phyloP scores from a whole-genome alignment of 2,888 invertebrate genomes.

The Pogonocherus hispidulus region DNA sequence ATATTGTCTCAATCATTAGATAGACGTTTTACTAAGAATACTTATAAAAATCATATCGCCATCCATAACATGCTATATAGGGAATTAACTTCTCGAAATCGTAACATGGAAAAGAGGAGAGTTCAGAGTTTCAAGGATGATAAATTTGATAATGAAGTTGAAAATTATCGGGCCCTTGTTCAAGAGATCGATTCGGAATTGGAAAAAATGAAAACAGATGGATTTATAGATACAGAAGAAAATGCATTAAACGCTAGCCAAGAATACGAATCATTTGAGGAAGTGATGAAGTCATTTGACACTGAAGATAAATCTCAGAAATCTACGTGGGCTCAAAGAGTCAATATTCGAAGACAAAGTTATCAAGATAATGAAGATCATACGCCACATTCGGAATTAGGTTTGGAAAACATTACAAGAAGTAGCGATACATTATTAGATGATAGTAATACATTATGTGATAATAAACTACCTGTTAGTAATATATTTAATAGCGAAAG shows the following conservation, averaged over 20 bases:
- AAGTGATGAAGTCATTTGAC: background rate
- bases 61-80: background rate
- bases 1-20: background rate
- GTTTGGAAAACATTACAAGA: background rate
- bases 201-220: slow-evolving; percentile 52
- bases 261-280: background rate
- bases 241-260: slow-evolving; percentile 8
- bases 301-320: background rate
- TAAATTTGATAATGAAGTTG: slow-evolving; percentile 47
- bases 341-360: background rate
- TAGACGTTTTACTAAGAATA: background rate
- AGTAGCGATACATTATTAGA: background rate
- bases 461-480: too few species aligned
- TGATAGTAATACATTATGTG: too few species aligned
- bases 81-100: slow-evolving; percentile 1
- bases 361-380: background rate
- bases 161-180: slow-evolving; percentile 47
- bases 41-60: background rate
- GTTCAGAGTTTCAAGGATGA: slow-evolving; percentile 50
- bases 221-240: slow-evolving; percentile 47
- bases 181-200: slow-evolving; percentile 48
- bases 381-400: background rate
- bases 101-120: slow-evolving; percentile 15
- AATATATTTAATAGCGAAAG: too few species aligned
- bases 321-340: background rate